Base-by-base conservation (phyloP, 1,140 invertebrate species). In the Drosophila virilis region DNA sequence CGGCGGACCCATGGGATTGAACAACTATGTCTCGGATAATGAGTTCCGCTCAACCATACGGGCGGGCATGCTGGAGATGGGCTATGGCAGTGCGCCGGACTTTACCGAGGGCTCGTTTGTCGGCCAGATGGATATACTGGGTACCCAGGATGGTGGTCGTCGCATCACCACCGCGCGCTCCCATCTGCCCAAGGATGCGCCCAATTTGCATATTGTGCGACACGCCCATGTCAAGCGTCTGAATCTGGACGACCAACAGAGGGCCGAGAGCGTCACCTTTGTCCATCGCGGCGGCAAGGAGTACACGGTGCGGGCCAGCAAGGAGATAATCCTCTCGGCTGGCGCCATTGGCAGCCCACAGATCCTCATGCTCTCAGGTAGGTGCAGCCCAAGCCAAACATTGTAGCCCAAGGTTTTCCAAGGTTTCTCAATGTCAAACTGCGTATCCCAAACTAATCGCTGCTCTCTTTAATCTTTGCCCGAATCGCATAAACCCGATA, bases 261-360 rank as follows among this genome's bases (percentile, higher is more conserved):
- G 94, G 60, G 96, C 96, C 0, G 95, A 95, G 68, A 96, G 96
- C 0, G 95, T 97, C 0, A 95, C 97, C 79, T 97, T 96, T 84
- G 94, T 96, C 4, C 94, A 95, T 76, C 94, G 96, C 51, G 95
- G 95, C 3, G 57, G 59, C 3, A 83, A 80, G 77, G 82, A 91
- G 55, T 89, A 89, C 42, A 82, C 77, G 6, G 91, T 84, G 32
- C 55, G 48, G 3, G 80, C 77, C 35, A 83, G 42, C 35, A 93
- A 91, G 75, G 92, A 93, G 66, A 91, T 94, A 0, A 92, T 94
- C 5, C 54, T 94, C 62, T 93, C 94, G 3, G 93, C 93, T 5
- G 94, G 94, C 15, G 91, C 94, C 15, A 93, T 95, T 33, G 93
- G 92, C 10, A 93, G 94, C 0, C 94, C 94, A 6, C 93, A 94